Percentiles rank a stretch among this genome's conserved stretches.
These are phyloP conservation scores for Chloroclysta siterata DNA, from an alignment of 2,888 invertebrate species.

Conservation along the genomic window DNA sequence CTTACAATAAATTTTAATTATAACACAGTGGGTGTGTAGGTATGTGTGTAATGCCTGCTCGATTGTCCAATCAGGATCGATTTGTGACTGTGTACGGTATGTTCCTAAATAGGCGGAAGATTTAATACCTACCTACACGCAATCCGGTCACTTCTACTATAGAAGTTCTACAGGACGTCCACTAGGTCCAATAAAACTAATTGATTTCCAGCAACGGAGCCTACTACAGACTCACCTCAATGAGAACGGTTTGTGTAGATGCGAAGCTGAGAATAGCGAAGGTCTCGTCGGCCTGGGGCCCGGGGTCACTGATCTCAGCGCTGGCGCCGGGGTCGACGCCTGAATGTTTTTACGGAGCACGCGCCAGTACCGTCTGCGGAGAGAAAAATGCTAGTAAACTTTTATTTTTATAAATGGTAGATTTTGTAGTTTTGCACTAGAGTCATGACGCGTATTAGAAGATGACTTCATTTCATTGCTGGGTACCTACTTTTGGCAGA, in stretches of 20 bases:
- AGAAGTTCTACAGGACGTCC: not conserved
- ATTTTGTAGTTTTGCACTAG: not conserved
- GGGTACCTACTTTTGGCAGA: too few species aligned
- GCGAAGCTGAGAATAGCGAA: slow-evolving; percentile 88
- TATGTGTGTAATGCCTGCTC: too few species aligned
- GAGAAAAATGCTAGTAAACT: slow-evolving; percentile 28
- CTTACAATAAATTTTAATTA: too few species aligned
- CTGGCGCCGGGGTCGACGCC: slow-evolving; percentile 69
- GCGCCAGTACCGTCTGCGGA: slow-evolving; percentile 89
- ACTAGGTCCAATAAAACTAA: not conserved
- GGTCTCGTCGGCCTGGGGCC: slow-evolving; percentile 75
- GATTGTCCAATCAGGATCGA: too few species aligned
- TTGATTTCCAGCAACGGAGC: not conserved
- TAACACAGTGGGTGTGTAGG: too few species aligned
- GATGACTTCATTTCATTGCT: too few species aligned
- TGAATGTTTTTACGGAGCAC: slow-evolving; percentile 89
- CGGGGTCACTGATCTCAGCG: slow-evolving; percentile 72
- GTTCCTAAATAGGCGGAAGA: too few species aligned
- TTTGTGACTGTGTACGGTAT: too few species aligned
- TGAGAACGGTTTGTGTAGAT: slow-evolving; percentile 88
- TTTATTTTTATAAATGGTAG: not conserved
- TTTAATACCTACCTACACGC: too few species aligned
- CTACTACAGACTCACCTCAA: slow-evolving; percentile 77
- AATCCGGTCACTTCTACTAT: not conserved
- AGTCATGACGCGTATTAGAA: too few species aligned